phyloP scores from a whole-genome alignment of 1,140 invertebrate genomes.

The Hyposmocoma kahamanoa region DNA sequence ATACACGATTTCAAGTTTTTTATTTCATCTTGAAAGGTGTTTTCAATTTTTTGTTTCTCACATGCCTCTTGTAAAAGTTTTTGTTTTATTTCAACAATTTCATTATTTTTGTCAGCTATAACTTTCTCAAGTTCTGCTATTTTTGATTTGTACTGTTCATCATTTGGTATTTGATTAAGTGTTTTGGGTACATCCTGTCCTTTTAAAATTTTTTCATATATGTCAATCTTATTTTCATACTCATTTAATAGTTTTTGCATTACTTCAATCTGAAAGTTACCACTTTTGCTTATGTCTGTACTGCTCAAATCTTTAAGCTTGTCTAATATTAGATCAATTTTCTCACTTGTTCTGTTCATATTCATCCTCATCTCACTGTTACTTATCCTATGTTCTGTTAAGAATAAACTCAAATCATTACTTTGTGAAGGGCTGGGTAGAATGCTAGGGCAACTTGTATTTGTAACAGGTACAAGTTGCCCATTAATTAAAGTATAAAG shows the following conservation, averaged over 20 bases:
- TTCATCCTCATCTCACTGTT: constrained; percentile 60
- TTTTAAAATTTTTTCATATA: constrained; percentile 44
- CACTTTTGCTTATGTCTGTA: constrained; percentile 16
- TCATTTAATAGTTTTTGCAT: constrained; percentile 45
- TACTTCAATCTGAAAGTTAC: constrained; percentile 37
- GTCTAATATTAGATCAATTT: constrained; percentile 41
- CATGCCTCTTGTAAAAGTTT: no score
- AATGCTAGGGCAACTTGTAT: no score
- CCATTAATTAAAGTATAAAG: constrained; percentile 18
- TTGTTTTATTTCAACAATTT: constrained; percentile 20
- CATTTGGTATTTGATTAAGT: constrained; percentile 13
- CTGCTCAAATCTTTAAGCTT: constrained; percentile 26
- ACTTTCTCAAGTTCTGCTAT: constrained; percentile 17
- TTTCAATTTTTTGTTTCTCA: background rate
- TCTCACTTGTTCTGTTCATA: constrained; percentile 48
- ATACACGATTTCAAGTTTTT: constrained; percentile 23
- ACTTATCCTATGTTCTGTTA: constrained; percentile 57
- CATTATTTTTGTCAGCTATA: constrained; percentile 27
- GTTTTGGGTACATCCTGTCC: constrained; percentile 12
- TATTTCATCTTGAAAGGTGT: constrained; percentile 21
- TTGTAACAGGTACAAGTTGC: constrained; percentile 31
- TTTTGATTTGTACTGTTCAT: constrained; percentile 23
- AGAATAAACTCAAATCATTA: constrained; percentile 36
- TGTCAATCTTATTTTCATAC: constrained; percentile 57
- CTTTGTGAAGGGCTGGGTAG: no score